Evolutionary conservation across 2,888 invertebrate species (phyloP), one percentile per base, ranked within the genome.

Genomic region (Phymatocera aterrima): DNA sequence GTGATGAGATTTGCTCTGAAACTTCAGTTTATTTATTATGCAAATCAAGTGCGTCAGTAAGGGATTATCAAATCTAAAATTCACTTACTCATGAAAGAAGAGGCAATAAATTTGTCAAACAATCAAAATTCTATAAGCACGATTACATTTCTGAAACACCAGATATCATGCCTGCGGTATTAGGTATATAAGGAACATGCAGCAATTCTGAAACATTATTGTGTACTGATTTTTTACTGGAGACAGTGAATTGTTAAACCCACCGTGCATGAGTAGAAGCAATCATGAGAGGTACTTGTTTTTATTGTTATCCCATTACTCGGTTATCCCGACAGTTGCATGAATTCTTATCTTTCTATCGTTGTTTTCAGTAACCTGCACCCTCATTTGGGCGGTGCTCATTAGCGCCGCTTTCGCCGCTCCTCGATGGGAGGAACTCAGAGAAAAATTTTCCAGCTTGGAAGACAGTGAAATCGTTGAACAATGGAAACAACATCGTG

Each of bases 231-330:
- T 72, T 72, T 15, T 6, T 51, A 24, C 31, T n/a, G 40, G 37
- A 46, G 28, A 6, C 5, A 37, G 65, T 43, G n/a, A 43, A 40
- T 37, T 24, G 54, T 78, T 28, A n/a, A 68, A 54, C 40, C 24
- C n/a, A 60, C 57, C n/a, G n/a, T 18, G 31, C 70, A 74, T 54
- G 72, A 37, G 57, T n/a, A 31, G n/a, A 21, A 48, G 12, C 12
- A 10, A 78, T 24, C 10, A 78, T 78, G 78, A 78, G 34, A 78
- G 78, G 78, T 78, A 78, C 5, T 28, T 72, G 57, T 46, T n/a
- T 2, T 43, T n/a, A 60, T n/a, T n/a, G 4, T 31, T 37, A 60
- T 57, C 28, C 21, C 6, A n/a, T n/a, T 60, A 57, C 37, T 77
- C 37, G 64, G 46, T 64, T 28, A 31, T 2, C 8, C 8, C 15